Percentiles rank a stretch among this genome's conserved stretches.
phyloP scores from a whole-genome alignment of 2,797 vertebrate genomes.

The Serranus cabrilla region DNA sequence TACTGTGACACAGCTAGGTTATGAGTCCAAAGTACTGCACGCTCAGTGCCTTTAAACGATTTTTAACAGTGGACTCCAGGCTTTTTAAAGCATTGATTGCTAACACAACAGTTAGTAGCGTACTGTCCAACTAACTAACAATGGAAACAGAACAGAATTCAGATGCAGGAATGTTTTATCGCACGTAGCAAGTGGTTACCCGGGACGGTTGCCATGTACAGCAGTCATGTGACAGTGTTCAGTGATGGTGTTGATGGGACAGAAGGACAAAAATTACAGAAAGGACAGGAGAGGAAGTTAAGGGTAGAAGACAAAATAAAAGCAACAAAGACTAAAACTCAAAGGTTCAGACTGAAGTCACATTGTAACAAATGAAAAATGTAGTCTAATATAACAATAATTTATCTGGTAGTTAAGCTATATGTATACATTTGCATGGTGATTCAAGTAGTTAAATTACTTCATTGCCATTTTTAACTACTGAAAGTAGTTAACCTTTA shows the following conservation, averaged over 20 bases:
- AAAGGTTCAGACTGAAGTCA: neutral
- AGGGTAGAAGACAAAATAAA: neutral
- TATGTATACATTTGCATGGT: too few species aligned
- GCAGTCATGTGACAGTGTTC: slow-evolving; percentile 45
- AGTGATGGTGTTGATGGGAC: slow-evolving; percentile 31
- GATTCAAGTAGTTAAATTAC: too few species aligned
- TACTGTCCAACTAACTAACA: neutral
- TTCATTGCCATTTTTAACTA: too few species aligned
- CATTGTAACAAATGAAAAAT: neutral
- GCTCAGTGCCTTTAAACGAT: neutral
- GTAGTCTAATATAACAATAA: too few species aligned
- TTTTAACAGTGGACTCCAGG: neutral
- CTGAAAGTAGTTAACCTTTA: too few species aligned
- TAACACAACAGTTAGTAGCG: neutral
- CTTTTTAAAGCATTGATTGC: neutral
- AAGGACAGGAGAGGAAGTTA: neutral
- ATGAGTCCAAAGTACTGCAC: neutral
- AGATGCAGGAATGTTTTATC: slow-evolving; percentile 12
- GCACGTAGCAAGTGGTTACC: slow-evolving; percentile 49
- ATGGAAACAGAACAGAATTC: slow-evolving; percentile 8
- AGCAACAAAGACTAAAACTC: neutral
- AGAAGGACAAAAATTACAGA: neutral
- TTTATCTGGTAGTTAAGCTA: too few species aligned
- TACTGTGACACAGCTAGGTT: neutral
- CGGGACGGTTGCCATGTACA: slow-evolving; percentile 44